These are phyloP conservation scores for Phyllotreta cruciferae DNA, from an alignment of 2,888 invertebrate species.

Conservation along the genomic window DNA sequence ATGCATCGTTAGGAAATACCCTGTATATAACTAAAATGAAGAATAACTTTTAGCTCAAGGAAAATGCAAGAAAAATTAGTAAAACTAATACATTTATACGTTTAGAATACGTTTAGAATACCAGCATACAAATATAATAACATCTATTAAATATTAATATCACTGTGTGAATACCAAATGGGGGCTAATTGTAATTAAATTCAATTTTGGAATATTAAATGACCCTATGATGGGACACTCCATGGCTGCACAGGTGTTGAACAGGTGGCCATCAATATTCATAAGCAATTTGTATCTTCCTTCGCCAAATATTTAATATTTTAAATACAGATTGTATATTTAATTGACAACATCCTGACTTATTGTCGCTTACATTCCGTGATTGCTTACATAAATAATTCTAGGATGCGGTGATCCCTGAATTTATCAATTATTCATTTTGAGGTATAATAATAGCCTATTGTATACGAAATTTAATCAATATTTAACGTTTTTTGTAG, in stretches of 20 bases:
- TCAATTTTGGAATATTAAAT: conserved; percentile 38
- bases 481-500: background rate
- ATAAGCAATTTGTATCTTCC: conserved; percentile 46
- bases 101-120: background rate
- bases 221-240: conserved; percentile 45
- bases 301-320: conserved; percentile 39
- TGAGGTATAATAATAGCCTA: background rate
- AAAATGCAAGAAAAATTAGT: background rate
- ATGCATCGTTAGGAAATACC: no score
- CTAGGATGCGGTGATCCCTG: conserved; percentile 1
- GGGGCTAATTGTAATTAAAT: conserved; percentile 32
- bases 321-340: conserved; percentile 12
- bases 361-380: conserved; percentile 10
- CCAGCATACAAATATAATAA: conserved; percentile 8
- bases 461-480: background rate
- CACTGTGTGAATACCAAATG: conserved; percentile 38
- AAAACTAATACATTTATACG: conserved; percentile 2
- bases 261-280: conserved; percentile 54
- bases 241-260: conserved; percentile 49
- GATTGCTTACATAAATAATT: conserved; percentile 17
- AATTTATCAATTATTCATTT: conserved; percentile 9
- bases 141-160: conserved; percentile 25
- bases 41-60: background rate
- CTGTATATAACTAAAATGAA: no score
- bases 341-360: conserved; percentile 13